These are phyloP conservation scores for Dinomys branickii DNA, from an alignment of 2,113 vertebrate species.

Conservation along the genomic window DNA sequence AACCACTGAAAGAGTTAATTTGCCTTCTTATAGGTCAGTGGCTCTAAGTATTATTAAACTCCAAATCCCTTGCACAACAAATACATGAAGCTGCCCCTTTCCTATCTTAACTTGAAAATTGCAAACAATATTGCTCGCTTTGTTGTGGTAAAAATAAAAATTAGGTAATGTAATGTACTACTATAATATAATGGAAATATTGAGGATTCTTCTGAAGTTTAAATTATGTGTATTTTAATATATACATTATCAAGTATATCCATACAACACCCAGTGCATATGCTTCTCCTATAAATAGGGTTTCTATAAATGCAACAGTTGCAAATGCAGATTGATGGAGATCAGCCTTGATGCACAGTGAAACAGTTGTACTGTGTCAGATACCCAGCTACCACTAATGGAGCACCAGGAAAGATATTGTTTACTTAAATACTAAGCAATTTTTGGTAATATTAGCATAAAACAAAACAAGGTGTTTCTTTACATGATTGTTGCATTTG, in stretches of 20 bases:
- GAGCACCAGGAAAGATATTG: neutral
- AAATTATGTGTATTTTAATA: neutral
- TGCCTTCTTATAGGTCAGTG: neutral
- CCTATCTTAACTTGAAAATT: neutral
- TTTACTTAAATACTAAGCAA: neutral
- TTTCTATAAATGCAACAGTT: neutral
- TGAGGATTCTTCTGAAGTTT: neutral
- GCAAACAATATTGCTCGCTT: neutral
- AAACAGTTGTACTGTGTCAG: too few species aligned
- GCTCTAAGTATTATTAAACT: neutral
- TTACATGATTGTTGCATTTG: neutral
- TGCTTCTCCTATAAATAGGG: neutral
- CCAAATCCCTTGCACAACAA: neutral
- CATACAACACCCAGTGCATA: too few species aligned
- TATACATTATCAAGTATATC: neutral
- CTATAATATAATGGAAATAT: neutral
- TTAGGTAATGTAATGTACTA: neutral
- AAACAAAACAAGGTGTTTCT: neutral
- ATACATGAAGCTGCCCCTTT: neutral
- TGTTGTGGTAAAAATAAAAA: neutral
- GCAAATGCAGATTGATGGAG: neutral
- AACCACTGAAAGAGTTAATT: neutral
- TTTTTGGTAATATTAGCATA: neutral
- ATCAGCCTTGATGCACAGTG: neutral
- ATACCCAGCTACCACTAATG: too few species aligned